Evolutionary conservation across 2,888 invertebrate genomes (phyloP).

Genomic region (Drosophila picticornis): DNA sequence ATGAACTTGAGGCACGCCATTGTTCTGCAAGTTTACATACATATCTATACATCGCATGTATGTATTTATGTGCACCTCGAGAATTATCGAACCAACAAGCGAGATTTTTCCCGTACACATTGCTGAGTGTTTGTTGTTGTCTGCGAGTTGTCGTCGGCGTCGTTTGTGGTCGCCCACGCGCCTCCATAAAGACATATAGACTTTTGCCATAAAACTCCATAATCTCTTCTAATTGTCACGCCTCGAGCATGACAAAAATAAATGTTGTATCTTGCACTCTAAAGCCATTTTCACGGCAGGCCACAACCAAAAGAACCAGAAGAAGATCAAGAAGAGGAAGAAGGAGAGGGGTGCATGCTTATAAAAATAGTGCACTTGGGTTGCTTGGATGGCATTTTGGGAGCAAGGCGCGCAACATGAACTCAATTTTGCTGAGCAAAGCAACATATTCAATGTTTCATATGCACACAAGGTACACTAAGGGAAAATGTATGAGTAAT

Average conservation of each 20-base stretch:
- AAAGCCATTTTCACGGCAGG: constrained; percentile 45
- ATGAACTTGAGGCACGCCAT: constrained; percentile 69
- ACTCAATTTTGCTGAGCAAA: constrained; percentile 52
- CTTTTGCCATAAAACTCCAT: constrained; percentile 60
- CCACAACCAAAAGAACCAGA: constrained; percentile 24
- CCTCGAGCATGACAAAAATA: constrained; percentile 67
- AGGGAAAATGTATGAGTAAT: background rate
- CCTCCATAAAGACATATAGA: constrained; percentile 19
- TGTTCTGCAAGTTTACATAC: constrained; percentile 1
- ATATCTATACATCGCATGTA: background rate
- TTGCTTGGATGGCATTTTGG: constrained; percentile 65
- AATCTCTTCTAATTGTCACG: constrained; percentile 80
- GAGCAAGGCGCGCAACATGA: constrained; percentile 63
- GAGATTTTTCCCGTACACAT: background rate
- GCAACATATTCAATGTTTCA: constrained; percentile 33
- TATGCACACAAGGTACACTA: constrained; percentile 26
- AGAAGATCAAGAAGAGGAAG: constrained; percentile 10
- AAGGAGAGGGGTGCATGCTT: constrained; percentile 54
- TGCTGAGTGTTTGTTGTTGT: background rate
- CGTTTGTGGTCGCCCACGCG: constrained; percentile 77
- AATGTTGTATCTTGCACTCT: constrained; percentile 41
- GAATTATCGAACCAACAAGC: constrained; percentile 72
- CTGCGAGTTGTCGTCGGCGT: constrained; percentile 33
- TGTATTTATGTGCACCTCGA: background rate
- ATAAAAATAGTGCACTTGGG: constrained; percentile 66